These are phyloP conservation scores for Struthidea cinerea DNA, from an alignment of 2,113 vertebrate species.

Conservation along the genomic window DNA sequence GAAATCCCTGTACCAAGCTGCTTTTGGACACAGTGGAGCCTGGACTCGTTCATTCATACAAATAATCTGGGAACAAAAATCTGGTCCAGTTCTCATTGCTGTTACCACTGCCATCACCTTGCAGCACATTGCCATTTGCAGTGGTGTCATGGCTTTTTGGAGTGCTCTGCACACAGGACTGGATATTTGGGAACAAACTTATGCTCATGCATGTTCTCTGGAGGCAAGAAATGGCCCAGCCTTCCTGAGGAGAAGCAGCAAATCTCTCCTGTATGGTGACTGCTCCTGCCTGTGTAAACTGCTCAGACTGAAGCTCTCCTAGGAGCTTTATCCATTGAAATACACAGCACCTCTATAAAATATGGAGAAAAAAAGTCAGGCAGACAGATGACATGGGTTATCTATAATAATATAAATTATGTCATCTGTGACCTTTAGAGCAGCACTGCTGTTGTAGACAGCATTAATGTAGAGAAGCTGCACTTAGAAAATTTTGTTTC, in stretches of 20 bases:
- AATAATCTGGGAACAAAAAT: not conserved
- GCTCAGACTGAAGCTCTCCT: not conserved
- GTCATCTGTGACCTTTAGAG: slow-evolving; percentile 40
- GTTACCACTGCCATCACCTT: accelerated
- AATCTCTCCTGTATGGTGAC: not conserved
- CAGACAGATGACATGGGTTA: not conserved
- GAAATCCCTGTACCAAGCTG: not conserved
- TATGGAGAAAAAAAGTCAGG: not conserved
- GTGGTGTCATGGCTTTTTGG: not conserved
- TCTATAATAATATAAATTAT: slow-evolving; percentile 36
- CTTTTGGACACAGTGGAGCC: not conserved
- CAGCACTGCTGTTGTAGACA: not conserved
- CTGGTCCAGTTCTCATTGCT: not conserved
- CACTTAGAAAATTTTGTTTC: slow-evolving; percentile 24
- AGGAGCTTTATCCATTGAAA: not conserved
- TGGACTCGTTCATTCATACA: not conserved
- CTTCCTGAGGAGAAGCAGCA: not conserved
- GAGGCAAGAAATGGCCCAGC: not conserved
- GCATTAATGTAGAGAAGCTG: not conserved
- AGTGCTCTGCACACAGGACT: not conserved
- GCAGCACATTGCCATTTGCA: not conserved
- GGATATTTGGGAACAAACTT: not conserved
- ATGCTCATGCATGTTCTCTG: not conserved
- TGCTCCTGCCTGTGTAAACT: not conserved
- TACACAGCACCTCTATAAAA: not conserved